Evolutionary conservation across 64 coral and sea anemone species (phyloP), one percentile per base, ranked within the genome.

Genomic region (Dendrophyllia cribrosa): DNA sequence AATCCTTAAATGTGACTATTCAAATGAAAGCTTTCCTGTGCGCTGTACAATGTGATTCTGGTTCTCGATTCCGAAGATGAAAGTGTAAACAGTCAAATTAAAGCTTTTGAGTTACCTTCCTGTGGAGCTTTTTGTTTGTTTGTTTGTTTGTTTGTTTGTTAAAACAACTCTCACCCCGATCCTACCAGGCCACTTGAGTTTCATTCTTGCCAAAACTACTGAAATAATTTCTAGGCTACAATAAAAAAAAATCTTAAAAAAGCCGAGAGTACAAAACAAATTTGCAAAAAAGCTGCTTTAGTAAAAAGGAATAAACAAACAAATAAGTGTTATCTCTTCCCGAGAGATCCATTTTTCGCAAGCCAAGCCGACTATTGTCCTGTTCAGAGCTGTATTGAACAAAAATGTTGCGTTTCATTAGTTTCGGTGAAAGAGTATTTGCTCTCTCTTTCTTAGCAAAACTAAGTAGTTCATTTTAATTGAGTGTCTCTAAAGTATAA

Each of bases 301-400:
- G 72, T 43, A 82, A 82, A 82, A 48, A 45, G 22, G 11, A 9
- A 47, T 26, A 43, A 48, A 6, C 7, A 43, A 45, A 72, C 55
- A 78, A 47, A 88, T 6, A 2, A 6, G 43, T 75, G 59, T 50
- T 16, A 89, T 89, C 59, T 69, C 75, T 62, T 20, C 87, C 87
- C 25, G 87, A 61, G 60, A 89, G 75, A 89, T 67, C 68, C 0
- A 9, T 56, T 50, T 89, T 77, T 19, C 7, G 43, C 26, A 66
- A 82, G 78, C 20, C 58, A 82, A 59, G 56, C 48, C 16, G 78
- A 65, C 78, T 47, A 12, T 66, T 82, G 78, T 82, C 59, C 23
- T 70, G 67, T 70, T 34, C 67, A 25, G 67, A 70, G 12, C 5
- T 10, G 25, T 23, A 43, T 26, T 23, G 11, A 70, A 26, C 1